Evolutionary conservation across 2,113 vertebrate species (phyloP), one percentile per base, ranked within the genome.

Genomic region (Megaceryle maxima): DNA sequence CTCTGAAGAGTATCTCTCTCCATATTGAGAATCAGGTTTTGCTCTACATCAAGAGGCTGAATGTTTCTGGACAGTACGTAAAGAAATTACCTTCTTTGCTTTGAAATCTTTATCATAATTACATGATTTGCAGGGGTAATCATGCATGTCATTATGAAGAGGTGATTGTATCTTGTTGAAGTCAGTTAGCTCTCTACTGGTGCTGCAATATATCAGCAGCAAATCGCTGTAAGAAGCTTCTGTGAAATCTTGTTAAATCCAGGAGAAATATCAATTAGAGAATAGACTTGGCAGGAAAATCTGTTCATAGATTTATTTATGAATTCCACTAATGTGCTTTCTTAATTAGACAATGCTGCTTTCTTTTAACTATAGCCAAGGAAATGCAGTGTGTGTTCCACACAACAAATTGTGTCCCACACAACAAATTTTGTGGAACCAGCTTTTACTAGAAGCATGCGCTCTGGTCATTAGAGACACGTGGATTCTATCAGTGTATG

Each of bases 101-200:
- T 88, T 87, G 66, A 94, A 96, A 94, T 91, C 85, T 92, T 70
- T 82, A 89, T 91, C 84, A 35, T 72, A 94, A 92, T 95, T 87
- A 72, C 43, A 70, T 46, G 63, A 92, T 80, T 86, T 95, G 35
- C 75, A 75, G 68, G 37, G 79, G 62, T 88, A 96, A 90, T 68
- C 59, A 68, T 55, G 91, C 50, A 81, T 83, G 48, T 81, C 48
- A 70, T 83, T 93, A 79, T 72, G 63, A 83, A 74, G 70, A 85
- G 22, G 50, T 60, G 88, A 83, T 63, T 0, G 0, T 44, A 66
- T 85, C 74, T 92, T 85, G 26, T 56, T 87, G 59, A 92, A 89
- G 69, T 77, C 81, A 83, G 39, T 63, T 69, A 80, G 59, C 41
- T 81, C 50, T 75, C 48, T 41, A 26, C 20, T n/a, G 62, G 16